phyloP scores from a whole-genome alignment of 2,888 invertebrate genomes.

The Mylabris sibirica region DNA sequence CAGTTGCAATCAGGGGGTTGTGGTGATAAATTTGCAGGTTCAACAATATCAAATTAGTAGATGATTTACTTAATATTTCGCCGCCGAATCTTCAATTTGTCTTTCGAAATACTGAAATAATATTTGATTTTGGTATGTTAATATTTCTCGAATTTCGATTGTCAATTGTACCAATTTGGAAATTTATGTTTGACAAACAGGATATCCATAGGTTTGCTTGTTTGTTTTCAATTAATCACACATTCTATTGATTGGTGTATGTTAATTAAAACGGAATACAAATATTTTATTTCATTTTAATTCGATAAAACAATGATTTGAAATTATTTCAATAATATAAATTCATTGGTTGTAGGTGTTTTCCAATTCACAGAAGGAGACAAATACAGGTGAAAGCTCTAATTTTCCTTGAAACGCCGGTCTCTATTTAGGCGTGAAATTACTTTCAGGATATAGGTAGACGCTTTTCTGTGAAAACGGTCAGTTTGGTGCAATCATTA shows the following conservation, averaged over 20 bases:
- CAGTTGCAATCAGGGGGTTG: too few relatives aligned
- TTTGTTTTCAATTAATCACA: slow-evolving; percentile 6
- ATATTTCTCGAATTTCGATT: not conserved
- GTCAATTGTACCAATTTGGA: not conserved
- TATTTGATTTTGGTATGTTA: not conserved
- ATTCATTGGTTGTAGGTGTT: not conserved
- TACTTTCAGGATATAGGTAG: not conserved
- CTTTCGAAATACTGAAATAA: not conserved
- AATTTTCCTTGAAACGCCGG: not conserved
- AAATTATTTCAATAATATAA: not conserved
- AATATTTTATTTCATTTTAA: not conserved
- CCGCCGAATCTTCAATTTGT: too few relatives aligned
- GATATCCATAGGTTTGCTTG: not conserved
- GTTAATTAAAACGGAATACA: not conserved
- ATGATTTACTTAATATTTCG: too few relatives aligned
- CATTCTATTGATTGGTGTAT: not conserved
- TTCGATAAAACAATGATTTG: not conserved
- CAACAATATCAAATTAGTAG: too few relatives aligned
- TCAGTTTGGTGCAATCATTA: not conserved
- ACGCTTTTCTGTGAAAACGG: not conserved
- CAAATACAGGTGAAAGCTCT: not conserved
- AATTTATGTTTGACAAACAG: not conserved
- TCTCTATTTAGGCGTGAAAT: not conserved
- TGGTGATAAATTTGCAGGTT: too few relatives aligned
- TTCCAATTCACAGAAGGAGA: not conserved